Evolutionary conservation across 2,113 vertebrate genomes (phyloP).

Genomic region (Semnornis frantzii): DNA sequence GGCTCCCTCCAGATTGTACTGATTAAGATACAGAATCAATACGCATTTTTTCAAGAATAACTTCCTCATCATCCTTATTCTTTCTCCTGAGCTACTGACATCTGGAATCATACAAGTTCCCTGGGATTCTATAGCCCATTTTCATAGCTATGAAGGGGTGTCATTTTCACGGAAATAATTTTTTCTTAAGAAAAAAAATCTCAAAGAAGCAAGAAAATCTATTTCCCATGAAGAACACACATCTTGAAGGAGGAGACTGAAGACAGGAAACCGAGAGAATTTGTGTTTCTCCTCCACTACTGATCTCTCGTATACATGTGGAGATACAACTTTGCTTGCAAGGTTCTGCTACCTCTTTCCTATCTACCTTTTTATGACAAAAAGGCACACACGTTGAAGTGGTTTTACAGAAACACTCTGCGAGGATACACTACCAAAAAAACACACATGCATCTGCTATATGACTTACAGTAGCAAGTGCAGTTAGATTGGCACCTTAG

Average conservation of each 20-base stretch:
- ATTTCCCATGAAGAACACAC: not conserved
- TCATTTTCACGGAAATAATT: not conserved
- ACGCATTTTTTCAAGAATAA: not conserved
- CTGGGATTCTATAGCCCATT: not conserved
- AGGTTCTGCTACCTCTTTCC: not conserved
- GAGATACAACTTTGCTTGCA: not conserved
- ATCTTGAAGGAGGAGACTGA: not conserved
- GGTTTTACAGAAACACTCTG: not conserved
- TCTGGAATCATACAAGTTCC: not conserved
- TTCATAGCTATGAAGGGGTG: not conserved
- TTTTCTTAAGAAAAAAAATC: not conserved
- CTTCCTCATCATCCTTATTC: not conserved
- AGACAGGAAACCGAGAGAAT: not conserved
- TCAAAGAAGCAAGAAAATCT: not conserved
- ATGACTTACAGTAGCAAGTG: not conserved
- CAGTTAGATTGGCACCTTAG: not conserved
- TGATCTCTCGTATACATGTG: not conserved
- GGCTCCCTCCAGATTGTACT: not conserved
- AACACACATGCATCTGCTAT: rapidly evolving
- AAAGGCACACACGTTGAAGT: not conserved
- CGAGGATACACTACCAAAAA: not conserved
- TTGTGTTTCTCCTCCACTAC: not conserved
- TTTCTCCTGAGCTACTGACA: not conserved
- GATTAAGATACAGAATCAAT: not conserved
- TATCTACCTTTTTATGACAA: not conserved